phyloP scores from a whole-genome alignment of 1,140 invertebrate genomes.

The Rhopalosiphum padi region DNA sequence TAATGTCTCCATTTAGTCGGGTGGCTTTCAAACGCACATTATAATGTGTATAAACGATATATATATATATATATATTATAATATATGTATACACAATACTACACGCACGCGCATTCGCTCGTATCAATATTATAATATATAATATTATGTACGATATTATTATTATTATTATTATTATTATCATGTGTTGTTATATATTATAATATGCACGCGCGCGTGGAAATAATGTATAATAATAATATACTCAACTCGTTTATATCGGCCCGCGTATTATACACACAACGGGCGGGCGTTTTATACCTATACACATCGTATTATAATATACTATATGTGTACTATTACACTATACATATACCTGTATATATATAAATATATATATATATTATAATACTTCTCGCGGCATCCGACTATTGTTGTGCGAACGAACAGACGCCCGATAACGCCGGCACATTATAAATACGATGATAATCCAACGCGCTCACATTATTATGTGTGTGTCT shows the following conservation, averaged over 20 bases:
- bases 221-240: background rate
- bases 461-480: background rate
- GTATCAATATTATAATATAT: background rate
- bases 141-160: background rate
- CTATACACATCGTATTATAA: background rate
- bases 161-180: background rate
- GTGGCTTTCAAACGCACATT: background rate
- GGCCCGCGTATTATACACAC: background rate
- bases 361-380: too few species aligned
- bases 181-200: background rate
- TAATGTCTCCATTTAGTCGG: conserved; percentile 15
- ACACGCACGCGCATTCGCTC: background rate
- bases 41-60: background rate
- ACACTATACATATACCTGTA: too few species aligned
- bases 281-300: background rate
- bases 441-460: background rate
- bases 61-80: background rate
- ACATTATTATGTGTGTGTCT: too few species aligned
- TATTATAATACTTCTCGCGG: background rate
- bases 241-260: conserved; percentile 5
- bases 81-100: background rate
- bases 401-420: background rate
- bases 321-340: too few species aligned
- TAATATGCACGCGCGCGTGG: background rate
- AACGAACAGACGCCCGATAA: background rate